Conservation (phyloP, 2,113 vertebrate genomes). For the Garra rufa region DNA sequence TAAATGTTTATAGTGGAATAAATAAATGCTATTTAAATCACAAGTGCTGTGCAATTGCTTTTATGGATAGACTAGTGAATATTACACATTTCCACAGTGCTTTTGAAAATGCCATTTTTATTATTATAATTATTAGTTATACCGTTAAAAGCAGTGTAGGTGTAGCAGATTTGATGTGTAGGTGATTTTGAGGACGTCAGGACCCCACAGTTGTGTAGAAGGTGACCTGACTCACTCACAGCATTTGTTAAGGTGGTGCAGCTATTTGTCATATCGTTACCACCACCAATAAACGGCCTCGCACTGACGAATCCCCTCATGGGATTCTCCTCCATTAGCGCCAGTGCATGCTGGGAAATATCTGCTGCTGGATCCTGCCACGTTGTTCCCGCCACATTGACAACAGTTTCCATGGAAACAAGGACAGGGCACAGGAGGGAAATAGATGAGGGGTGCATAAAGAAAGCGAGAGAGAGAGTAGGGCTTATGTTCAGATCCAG, state of each 20-base stretch:
- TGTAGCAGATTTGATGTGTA: neutral
- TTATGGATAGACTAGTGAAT: neutral
- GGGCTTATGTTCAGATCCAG: slow-evolving; percentile 18
- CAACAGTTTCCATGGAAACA: slow-evolving; percentile 60
- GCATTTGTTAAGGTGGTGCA: neutral
- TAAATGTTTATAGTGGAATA: neutral
- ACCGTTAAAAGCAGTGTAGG: slow-evolving; percentile 11
- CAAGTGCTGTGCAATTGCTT: neutral
- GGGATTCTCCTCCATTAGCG: slow-evolving; percentile 32
- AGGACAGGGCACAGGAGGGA: slow-evolving; percentile 6
- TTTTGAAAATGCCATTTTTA: neutral
- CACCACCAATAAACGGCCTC: neutral
- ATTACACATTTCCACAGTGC: neutral
- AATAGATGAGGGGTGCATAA: slow-evolving; percentile 17
- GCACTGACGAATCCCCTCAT: neutral
- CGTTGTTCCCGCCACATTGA: slow-evolving; percentile 56
- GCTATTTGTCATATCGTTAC: slow-evolving; percentile 19
- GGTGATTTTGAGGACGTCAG: neutral
- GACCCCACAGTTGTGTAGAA: neutral
- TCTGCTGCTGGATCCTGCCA: slow-evolving; percentile 53
- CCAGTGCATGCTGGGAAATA: slow-evolving; percentile 60
- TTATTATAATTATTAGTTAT: neutral
- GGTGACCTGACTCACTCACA: neutral
- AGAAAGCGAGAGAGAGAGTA: neutral
- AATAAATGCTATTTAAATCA: neutral